Evolutionary conservation across 2,113 vertebrate species (phyloP).

Genomic region (Cranoglanis bouderius): DNA sequence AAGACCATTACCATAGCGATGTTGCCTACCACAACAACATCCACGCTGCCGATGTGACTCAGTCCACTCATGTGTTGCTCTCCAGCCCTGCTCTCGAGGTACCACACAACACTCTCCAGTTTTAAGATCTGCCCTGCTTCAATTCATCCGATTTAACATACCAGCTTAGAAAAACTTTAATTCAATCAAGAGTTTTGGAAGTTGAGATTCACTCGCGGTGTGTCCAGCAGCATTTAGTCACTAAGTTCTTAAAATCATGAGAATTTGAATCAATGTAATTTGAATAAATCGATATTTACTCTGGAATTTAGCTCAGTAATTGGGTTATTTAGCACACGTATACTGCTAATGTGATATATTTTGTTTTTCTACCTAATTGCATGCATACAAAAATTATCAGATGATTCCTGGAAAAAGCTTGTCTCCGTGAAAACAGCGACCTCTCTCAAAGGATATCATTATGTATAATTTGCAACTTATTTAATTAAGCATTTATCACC

Average conservation of each 20-base stretch:
- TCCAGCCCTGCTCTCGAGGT: slow-evolving; percentile 98
- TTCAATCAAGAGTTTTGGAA: background rate
- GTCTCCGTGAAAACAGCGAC: background rate
- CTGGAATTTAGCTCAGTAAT: background rate
- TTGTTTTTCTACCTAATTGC: background rate
- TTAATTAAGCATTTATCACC: no score
- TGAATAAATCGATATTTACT: background rate
- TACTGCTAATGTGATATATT: background rate
- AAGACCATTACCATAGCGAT: slow-evolving; percentile 96
- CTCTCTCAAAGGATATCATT: background rate
- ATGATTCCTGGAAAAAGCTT: background rate
- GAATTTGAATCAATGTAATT: background rate
- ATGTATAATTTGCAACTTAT: background rate
- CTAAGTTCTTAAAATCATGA: background rate
- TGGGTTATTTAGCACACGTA: background rate
- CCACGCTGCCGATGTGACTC: slow-evolving; percentile 96
- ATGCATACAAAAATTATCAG: background rate
- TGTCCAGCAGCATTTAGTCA: background rate
- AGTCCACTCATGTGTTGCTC: slow-evolving; percentile 95
- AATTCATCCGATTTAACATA: no score
- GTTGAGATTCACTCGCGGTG: background rate
- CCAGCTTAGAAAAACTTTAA: background rate
- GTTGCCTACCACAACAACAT: slow-evolving; percentile 99
- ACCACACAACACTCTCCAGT: slow-evolving; percentile 46
- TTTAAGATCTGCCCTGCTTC: background rate